Evolutionary conservation across 2,888 invertebrate genomes (phyloP), one percentile per base, ranked within the genome.

Genomic region (Oscheius myriophilus): DNA sequence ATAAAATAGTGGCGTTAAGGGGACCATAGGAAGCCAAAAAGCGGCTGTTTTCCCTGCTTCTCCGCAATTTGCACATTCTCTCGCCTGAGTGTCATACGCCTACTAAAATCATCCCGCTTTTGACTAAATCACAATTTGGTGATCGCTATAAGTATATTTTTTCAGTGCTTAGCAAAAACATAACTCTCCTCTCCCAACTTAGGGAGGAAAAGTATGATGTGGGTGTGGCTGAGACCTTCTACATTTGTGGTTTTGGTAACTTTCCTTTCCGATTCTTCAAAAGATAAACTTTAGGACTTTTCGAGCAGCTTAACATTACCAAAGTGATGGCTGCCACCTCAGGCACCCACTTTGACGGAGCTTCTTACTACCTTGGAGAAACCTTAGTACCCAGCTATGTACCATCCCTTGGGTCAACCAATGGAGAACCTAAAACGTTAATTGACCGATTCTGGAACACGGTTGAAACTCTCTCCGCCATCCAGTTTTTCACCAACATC

Each of bases 231-330:
- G 46, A 46, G 12, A 16, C 46, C n/a, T 46, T 46, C 46, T 18
- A 16, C 46, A 46, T 46, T 12, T 46, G 46, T 46, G 46, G 46
- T 4, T 18, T 18, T 4, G 46, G 46, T 46, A 6, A 9, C 9
- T 33, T 33, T 33, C 9, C 33, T 3, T 33, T 9, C n/a, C n/a
- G n/a, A n/a, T 33, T 33, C 33, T 33, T 33, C 33, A 33, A 33
- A 3, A 33, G 33, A 3, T 6, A 9, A 9, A 33, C 4, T 33
- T 33, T 63, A 76, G 73, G 55, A 16, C 54, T 70, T 43, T 69
- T 75, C 61, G 73, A 75, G 42, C 69, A 62, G 7, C 52, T 76
- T 41, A 63, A 70, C 12, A 64, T 74, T 43, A 66, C 69, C n/a
- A 70, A 69, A 16, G 70, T 74, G 9, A 57, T 57, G 4, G 70